A percentile compares a stretch with the other conserved stretches of the same genome.
phyloP scores from a whole-genome alignment of 2,888 invertebrate genomes.

The Balanococcus diminutus region DNA sequence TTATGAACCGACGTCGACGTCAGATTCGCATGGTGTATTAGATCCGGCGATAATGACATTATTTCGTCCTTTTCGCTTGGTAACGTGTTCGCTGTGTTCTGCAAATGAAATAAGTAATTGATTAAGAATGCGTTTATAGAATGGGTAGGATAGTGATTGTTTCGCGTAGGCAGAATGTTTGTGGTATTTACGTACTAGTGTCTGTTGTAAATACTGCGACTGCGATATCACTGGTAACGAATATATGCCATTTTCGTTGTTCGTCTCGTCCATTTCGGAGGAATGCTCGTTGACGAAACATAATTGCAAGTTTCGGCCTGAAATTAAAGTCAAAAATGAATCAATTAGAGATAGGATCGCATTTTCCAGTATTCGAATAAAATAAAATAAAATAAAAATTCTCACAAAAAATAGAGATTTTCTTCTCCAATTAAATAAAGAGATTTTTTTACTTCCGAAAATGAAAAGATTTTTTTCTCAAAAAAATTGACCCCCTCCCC shows the following conservation, averaged over 20 bases:
- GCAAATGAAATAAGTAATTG: background rate
- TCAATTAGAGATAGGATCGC: background rate
- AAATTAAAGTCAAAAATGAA: background rate
- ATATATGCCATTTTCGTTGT: conserved; percentile 38
- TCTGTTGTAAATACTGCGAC: conserved; percentile 36
- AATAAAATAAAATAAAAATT: too few relatives aligned
- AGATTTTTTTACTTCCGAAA: too few relatives aligned
- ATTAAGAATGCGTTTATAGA: background rate
- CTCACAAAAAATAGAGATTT: too few relatives aligned
- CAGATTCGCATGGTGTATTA: background rate
- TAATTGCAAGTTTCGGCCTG: conserved; percentile 91
- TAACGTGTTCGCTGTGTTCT: background rate
- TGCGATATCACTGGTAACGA: conserved; percentile 51
- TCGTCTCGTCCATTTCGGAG: conserved; percentile 67
- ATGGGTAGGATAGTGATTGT: too few relatives aligned
- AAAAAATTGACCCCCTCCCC: background rate
- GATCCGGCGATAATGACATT: conserved; percentile 29
- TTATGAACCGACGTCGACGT: background rate
- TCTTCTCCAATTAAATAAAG: background rate
- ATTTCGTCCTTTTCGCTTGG: conserved; percentile 17
- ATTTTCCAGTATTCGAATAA: background rate
- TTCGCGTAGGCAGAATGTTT: background rate
- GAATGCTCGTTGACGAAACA: conserved; percentile 95
- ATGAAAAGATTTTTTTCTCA: too few relatives aligned
- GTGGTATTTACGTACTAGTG: background rate